Evolutionary conservation across 2,797 vertebrate species (phyloP), one percentile per base, ranked within the genome.

Genomic region (Falco columbarius): DNA sequence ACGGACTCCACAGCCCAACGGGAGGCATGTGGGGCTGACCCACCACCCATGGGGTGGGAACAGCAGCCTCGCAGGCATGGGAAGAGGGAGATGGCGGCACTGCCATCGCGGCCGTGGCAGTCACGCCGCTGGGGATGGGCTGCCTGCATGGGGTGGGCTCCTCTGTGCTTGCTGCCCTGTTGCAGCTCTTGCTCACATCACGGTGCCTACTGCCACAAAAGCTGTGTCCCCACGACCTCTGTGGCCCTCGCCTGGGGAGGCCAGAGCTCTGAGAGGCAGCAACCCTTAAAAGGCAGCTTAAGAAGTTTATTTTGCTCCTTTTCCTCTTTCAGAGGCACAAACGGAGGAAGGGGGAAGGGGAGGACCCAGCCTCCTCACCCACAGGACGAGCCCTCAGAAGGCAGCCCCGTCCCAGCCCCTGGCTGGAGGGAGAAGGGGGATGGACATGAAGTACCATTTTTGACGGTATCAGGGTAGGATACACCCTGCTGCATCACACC

Each of bases 81-180:
- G 32, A 40, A 36, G 38, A 32, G 17, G 19, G 32, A 30, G 16
- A 21, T 23, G 46, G 10, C 1, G 10, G 32, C 49, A 38, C 19
- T 0, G 1, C 20, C 32, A 14, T 9, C 1, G 4, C 12, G 51
- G 51, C 29, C 58, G 17, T 0, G 3, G 47, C 27, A 12, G 24
- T 20, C 26, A 5, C 1, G 1, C 14, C 0, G 0, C 14, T 19
- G 32, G 27, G 22, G 23, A 17, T 1, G 2, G 36, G 47, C 51
- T 63, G 44, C 46, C 70, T 22, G 30, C 6, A 2, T 18, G 47
- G 17, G 21, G 24, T 44, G 34, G 44, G 72, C 15, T 58, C n/a
- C 12, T 27, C 40, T 23, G 30, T 54, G 38, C 19, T 7, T 56
- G 26, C 54, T 40, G 27, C 12, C 79, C 27, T 40, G 7, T 47